Evolutionary conservation across 2,113 vertebrate species (phyloP).

Genomic region (Protobothrops mucrosquamatus): DNA sequence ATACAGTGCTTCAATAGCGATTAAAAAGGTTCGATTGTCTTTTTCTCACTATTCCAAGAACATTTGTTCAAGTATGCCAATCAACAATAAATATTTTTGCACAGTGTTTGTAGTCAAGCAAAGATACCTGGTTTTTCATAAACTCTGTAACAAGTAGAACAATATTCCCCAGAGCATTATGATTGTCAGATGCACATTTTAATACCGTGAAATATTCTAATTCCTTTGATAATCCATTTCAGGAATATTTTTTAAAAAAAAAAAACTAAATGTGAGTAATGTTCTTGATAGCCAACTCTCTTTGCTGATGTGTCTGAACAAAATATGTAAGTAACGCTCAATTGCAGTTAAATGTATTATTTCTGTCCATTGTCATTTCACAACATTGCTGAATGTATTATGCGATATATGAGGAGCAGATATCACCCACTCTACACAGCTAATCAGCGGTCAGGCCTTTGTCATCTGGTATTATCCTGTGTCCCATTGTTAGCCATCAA

Average conservation of each 20-base stretch:
- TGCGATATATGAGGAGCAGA: neutral
- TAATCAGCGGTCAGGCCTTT: neutral
- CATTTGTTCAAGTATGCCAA: slow-evolving; percentile 48
- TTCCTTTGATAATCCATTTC: neutral
- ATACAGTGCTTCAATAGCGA: slow-evolving; percentile 65
- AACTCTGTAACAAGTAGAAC: slow-evolving; percentile 51
- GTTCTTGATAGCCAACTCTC: neutral
- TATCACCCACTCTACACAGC: neutral
- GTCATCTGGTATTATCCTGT: neutral
- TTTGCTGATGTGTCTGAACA: neutral
- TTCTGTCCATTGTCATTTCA: neutral
- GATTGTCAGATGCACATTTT: slow-evolving; percentile 13
- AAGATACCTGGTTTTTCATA: slow-evolving; percentile 27
- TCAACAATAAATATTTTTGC: slow-evolving; percentile 63
- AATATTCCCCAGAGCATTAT: slow-evolving; percentile 2
- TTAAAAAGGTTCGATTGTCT: slow-evolving; percentile 61
- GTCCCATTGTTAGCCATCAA: neutral
- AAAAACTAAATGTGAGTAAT: neutral
- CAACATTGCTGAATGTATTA: neutral
- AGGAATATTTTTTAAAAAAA: neutral
- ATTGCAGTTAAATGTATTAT: neutral
- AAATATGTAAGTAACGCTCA: neutral
- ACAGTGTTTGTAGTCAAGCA: slow-evolving; percentile 56
- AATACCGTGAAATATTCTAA: slow-evolving; percentile 2
- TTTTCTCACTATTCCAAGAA: slow-evolving; percentile 39